These are phyloP conservation scores for Itoplectis maculator DNA, from an alignment of 2,888 invertebrate genomes.

Conservation along the genomic window DNA sequence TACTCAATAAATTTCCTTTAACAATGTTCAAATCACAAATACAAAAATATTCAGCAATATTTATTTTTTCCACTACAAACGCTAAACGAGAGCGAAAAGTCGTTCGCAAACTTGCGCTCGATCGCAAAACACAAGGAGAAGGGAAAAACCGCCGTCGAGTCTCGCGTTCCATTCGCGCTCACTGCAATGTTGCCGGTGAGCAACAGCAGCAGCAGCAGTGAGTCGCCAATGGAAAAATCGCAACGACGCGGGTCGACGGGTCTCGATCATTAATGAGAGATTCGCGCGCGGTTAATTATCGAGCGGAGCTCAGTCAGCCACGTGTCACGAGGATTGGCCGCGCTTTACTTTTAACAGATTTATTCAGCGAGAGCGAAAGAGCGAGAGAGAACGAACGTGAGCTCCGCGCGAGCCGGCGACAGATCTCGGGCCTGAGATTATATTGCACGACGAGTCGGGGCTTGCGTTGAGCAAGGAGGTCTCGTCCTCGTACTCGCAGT, in stretches of 20 bases:
- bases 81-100: no score
- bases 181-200: not conserved
- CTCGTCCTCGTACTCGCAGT: constrained; percentile 56
- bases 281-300: constrained; percentile 52
- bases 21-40: no score
- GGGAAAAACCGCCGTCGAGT: not conserved
- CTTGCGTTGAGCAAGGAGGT: constrained; percentile 41
- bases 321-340: constrained; percentile 44
- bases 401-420: constrained; percentile 42
- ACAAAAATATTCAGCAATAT: no score
- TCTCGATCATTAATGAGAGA: constrained; percentile 57
- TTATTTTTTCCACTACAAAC: no score
- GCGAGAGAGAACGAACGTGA: not conserved
- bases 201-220: no score
- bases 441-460: constrained; percentile 59
- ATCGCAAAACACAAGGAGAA: no score
- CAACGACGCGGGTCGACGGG: constrained; percentile 38
- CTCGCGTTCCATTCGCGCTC: constrained; percentile 6
- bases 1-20: no score
- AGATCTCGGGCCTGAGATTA: constrained; percentile 56
- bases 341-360: constrained; percentile 50
- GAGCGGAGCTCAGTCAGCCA: constrained; percentile 38
- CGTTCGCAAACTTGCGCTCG: no score
- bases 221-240: constrained; percentile 9
- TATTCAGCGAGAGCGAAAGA: constrained; percentile 33